A percentile compares a stretch with the other conserved stretches of the same genome.
These are phyloP conservation scores for Mus caroli DNA, from an alignment of 2,797 vertebrate genomes.

Conservation along the genomic window DNA sequence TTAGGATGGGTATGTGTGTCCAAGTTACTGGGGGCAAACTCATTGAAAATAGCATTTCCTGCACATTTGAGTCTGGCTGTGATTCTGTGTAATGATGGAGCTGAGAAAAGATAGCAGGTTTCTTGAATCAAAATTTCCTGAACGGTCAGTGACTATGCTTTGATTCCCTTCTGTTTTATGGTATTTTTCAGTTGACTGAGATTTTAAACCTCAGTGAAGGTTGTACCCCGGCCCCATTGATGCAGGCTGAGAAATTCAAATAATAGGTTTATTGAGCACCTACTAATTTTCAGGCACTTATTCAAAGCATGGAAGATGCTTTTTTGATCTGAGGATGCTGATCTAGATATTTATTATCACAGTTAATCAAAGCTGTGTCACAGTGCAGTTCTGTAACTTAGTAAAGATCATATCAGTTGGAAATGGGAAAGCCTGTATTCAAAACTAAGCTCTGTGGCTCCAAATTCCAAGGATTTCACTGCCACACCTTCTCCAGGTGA, in stretches of 20 bases:
- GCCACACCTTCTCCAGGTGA: neutral
- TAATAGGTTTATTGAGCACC: constrained; percentile 5
- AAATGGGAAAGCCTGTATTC: neutral
- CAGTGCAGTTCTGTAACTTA: neutral
- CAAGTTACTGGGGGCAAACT: neutral
- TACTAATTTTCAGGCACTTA: neutral
- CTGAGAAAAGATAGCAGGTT: neutral
- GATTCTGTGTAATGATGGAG: neutral
- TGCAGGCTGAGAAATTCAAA: neutral
- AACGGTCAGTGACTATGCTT: neutral
- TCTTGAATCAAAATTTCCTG: neutral
- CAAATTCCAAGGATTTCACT: neutral
- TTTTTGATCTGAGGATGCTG: neutral
- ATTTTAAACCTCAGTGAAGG: neutral
- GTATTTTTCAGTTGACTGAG: neutral
- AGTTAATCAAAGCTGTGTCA: neutral
- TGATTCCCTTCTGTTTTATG: constrained; percentile 18
- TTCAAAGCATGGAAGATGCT: neutral
- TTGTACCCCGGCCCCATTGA: neutral
- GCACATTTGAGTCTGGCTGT: neutral
- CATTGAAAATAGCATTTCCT: neutral
- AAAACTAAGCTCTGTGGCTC: neutral
- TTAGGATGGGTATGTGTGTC: neutral
- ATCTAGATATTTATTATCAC: neutral
- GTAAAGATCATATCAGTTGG: neutral